Conservation (phyloP, 2,888 invertebrate genomes). For the Corbicula japonica region DNA sequence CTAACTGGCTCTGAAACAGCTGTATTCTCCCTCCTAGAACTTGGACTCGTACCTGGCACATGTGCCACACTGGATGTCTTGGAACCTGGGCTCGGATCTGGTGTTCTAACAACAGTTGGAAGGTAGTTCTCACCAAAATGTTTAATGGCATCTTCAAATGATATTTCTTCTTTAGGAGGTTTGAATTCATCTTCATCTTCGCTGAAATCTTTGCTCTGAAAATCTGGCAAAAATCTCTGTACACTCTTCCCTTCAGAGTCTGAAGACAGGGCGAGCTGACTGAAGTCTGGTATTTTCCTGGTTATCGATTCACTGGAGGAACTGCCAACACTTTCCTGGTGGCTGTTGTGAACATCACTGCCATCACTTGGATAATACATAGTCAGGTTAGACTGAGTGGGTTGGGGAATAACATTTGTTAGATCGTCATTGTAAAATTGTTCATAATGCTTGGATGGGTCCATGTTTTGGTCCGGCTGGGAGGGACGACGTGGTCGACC, state of each 20-base stretch:
- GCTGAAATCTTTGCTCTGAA: no score
- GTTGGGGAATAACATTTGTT: not conserved
- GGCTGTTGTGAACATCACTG: no score
- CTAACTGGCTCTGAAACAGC: not conserved
- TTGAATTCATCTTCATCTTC: not conserved
- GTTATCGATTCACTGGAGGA: no score
- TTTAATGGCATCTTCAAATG: slow-evolving; percentile 4
- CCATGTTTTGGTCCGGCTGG: not conserved
- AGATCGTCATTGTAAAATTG: slow-evolving; percentile 2
- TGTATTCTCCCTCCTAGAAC: not conserved
- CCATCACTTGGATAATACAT: slow-evolving; percentile 6
- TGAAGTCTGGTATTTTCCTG: no score
- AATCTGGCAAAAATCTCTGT: no score
- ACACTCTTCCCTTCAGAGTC: no score
- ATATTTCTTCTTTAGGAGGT: not conserved
- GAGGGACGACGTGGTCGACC: not conserved
- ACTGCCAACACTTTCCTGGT: no score
- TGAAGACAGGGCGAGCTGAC: no score
- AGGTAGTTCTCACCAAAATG: not conserved
- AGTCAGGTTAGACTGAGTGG: not conserved
- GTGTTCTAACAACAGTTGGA: not conserved
- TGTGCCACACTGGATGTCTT: not conserved
- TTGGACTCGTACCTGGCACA: not conserved
- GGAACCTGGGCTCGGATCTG: not conserved
- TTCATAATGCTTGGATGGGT: not conserved